These are phyloP conservation scores for Microhierax caerulescens DNA, from an alignment of 2,797 vertebrate genomes.

Conservation along the genomic window DNA sequence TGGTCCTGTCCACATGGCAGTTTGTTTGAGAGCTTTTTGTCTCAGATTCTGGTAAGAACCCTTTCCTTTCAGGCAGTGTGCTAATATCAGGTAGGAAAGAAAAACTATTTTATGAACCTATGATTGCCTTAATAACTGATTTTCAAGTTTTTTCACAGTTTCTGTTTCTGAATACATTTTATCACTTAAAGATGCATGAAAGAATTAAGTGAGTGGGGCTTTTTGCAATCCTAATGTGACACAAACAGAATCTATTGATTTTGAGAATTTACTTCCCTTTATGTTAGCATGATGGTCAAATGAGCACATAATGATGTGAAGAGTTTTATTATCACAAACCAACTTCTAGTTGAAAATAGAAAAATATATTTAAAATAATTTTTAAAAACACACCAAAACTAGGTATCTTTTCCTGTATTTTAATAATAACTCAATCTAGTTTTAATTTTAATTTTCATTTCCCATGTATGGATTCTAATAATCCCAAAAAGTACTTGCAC, in stretches of 20 bases:
- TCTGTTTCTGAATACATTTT: background rate
- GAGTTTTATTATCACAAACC: background rate
- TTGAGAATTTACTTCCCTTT: background rate
- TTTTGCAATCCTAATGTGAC: background rate
- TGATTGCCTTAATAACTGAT: background rate
- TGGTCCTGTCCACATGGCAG: background rate
- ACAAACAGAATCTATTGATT: background rate
- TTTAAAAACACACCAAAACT: too few relatives aligned
- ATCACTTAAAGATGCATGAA: slow-evolving; percentile 1
- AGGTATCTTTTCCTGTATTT: background rate
- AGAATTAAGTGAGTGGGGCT: background rate
- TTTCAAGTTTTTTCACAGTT: background rate
- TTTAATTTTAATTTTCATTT: background rate
- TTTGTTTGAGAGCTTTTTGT: background rate
- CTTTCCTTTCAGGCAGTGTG: background rate
- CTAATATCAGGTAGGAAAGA: background rate
- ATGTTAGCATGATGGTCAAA: background rate
- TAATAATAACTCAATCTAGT: background rate
- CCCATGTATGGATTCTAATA: background rate
- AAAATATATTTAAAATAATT: background rate
- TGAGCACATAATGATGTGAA: background rate
- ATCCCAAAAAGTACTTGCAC: background rate
- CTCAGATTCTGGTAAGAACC: background rate
- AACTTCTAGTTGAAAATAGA: background rate
- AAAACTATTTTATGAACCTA: background rate